Evolutionary conservation across 1,140 invertebrate species (phyloP), one percentile per base, ranked within the genome.

Genomic region (Trichomalopsis sarcophagae): DNA sequence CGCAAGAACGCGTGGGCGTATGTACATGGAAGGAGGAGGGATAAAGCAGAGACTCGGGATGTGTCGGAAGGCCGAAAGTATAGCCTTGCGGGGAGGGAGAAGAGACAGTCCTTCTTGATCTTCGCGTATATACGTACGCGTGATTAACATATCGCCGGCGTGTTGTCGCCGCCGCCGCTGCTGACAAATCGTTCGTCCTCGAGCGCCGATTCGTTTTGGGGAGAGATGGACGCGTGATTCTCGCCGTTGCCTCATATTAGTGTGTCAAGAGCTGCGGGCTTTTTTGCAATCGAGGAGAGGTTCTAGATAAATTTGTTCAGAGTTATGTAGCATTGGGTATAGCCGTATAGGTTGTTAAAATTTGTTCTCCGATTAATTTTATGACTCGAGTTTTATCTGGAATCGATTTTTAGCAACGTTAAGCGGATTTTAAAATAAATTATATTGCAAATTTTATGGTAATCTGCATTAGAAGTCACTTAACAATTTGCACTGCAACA

Each of bases 1-100:
- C 66, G 76, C 36, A 40, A 40, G 27, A 50, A 13, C 23, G 55
- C 74, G 74, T 77, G 23, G 47, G 82, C n/a, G 76, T 62, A 23
- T 40, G 33, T 36, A 36, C 33, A 36, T 30, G 33, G 69, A 73
- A 73, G 21, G 69, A 73, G 69, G 69, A 73, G 69, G 40, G 21
- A 76, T 40, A 40, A 5, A 44, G 40, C 40, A 9, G 40, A 0
- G 40, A 44, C 40, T 44, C 7, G n/a, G 50, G 71, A 55, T 7
- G 36, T 36, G 23, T 47, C 23, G 13, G 47, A 74, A 30, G 40
- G 36, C 10, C 27, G 11, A 79, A 68, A 36, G 55, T 14, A 17
- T 40, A 66, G 30, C 77, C 33, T 79, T 62, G 55, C 17, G 27
- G n/a, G 36, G 21, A 68, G 23, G 17, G 21, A 13, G 66, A 9